Percentiles rank a stretch among this genome's conserved stretches.
These are phyloP conservation scores for Physella acuta DNA, from an alignment of 1,140 invertebrate genomes.

Conservation along the genomic window DNA sequence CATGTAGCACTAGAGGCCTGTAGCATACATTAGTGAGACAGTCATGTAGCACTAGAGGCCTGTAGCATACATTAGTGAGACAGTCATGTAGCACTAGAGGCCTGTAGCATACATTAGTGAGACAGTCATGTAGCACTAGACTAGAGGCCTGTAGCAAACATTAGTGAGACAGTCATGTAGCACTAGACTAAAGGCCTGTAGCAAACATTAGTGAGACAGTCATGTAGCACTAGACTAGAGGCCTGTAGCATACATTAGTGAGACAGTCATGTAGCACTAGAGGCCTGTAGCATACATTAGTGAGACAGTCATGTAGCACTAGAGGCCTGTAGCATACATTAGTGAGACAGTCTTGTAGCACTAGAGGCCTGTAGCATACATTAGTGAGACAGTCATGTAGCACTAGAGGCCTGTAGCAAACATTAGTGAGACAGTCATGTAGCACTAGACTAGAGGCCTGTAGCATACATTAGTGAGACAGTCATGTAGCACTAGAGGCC, in stretches of 20 bases:
- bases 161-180: conserved; percentile 58
- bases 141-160: conserved; percentile 51
- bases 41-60: conserved; percentile 46
- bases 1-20: conserved; percentile 50
- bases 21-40: conserved; percentile 38
- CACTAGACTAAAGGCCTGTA: conserved; percentile 41
- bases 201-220: conserved; percentile 46
- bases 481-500: conserved; percentile 52
- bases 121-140: conserved; percentile 46
- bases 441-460: conserved; percentile 36
- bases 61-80: conserved; percentile 53
- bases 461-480: conserved; percentile 54
- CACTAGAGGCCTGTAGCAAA: conserved; percentile 48
- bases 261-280: conserved; percentile 55
- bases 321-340: conserved; percentile 50
- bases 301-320: conserved; percentile 44
- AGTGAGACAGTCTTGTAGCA: conserved; percentile 57
- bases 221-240: conserved; percentile 44
- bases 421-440: conserved; percentile 59
- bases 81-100: conserved; percentile 53
- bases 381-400: no score
- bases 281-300: conserved; percentile 43
- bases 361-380: conserved; percentile 35
- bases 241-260: conserved; percentile 52
- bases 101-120: conserved; percentile 42